Evolutionary conservation across 2,113 vertebrate species (phyloP).

Genomic region (Gobiocypris rarus): DNA sequence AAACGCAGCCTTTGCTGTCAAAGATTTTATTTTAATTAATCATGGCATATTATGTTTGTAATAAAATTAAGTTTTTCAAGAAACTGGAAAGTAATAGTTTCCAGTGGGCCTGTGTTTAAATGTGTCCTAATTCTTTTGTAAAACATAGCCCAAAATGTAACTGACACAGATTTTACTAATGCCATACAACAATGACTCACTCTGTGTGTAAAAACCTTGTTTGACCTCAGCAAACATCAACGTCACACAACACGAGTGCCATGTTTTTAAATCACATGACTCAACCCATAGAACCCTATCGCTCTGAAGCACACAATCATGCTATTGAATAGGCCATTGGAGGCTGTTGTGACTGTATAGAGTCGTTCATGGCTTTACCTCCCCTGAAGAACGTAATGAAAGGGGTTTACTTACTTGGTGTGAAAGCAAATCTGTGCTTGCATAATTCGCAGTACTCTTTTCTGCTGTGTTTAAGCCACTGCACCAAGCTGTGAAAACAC

Average conservation of each 20-base stretch:
- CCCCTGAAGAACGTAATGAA: slow-evolving; percentile 12
- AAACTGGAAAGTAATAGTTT: neutral
- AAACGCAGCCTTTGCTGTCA: neutral
- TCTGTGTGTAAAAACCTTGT: neutral
- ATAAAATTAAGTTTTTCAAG: neutral
- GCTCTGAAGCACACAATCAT: neutral
- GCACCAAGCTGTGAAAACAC: slow-evolving; percentile 89
- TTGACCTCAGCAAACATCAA: slow-evolving; percentile 3
- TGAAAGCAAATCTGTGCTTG: slow-evolving; percentile 99
- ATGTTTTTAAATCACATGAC: slow-evolving; percentile 31
- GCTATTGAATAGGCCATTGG: slow-evolving; percentile 15
- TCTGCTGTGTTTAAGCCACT: slow-evolving; percentile 99
- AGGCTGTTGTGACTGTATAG: slow-evolving; percentile 26
- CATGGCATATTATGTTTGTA: neutral
- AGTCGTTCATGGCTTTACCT: slow-evolving; percentile 7
- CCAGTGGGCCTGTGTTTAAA: neutral
- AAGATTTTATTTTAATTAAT: neutral
- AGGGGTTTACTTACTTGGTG: slow-evolving; percentile 90
- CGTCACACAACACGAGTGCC: neutral
- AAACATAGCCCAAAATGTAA: neutral
- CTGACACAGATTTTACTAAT: neutral
- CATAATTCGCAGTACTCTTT: slow-evolving; percentile 99
- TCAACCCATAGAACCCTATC: neutral
- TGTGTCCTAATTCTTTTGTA: neutral
- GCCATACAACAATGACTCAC: neutral